A percentile compares a stretch with the other conserved stretches of the same genome.
Evolutionary conservation across 2,113 vertebrate genomes (phyloP).

Genomic region (Alces alces): DNA sequence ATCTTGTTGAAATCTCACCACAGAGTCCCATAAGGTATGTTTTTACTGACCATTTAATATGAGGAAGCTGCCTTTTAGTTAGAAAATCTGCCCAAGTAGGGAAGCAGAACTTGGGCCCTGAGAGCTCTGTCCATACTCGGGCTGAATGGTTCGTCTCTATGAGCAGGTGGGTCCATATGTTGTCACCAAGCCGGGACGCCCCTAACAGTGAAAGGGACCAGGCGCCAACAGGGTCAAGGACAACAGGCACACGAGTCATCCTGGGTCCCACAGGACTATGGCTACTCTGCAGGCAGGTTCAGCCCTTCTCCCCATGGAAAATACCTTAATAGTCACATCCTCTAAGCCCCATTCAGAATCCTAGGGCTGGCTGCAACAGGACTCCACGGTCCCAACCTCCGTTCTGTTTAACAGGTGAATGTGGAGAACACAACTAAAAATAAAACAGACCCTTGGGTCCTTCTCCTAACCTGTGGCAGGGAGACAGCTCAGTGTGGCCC

Average conservation of each 20-base stretch:
- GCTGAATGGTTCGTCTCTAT: neutral
- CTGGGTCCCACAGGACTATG: neutral
- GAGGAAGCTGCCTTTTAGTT: neutral
- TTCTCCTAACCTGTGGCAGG: neutral
- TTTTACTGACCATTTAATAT: neutral
- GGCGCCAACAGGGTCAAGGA: rapidly evolving
- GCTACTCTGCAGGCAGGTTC: neutral
- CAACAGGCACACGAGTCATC: neutral
- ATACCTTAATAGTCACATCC: neutral
- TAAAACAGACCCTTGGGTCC: neutral
- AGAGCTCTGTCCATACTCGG: neutral
- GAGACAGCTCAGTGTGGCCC: neutral
- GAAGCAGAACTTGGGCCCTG: neutral
- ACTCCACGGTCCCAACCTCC: neutral
- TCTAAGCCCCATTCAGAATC: neutral
- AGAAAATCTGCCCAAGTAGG: neutral
- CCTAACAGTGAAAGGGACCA: neutral
- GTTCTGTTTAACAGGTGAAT: neutral
- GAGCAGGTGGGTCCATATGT: neutral
- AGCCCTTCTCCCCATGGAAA: neutral
- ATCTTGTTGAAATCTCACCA: neutral
- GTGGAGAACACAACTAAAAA: neutral
- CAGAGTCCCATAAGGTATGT: neutral
- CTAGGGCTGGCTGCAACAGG: neutral
- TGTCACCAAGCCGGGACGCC: neutral